phyloP scores from a whole-genome alignment of 1,140 invertebrate species.

The Saccostrea echinata region DNA sequence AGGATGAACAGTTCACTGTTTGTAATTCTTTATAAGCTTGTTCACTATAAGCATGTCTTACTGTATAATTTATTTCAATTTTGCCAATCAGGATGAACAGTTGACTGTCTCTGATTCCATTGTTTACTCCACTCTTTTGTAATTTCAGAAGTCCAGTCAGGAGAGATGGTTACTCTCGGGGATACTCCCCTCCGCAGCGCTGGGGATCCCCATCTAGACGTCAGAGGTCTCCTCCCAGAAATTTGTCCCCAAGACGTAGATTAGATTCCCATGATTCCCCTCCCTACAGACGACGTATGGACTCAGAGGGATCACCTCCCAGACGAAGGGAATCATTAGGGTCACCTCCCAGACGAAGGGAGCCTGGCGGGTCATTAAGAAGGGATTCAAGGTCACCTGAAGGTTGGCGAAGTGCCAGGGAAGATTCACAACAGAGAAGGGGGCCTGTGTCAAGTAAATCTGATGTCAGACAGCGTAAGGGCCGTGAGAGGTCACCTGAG shows the following conservation, averaged over 20 bases:
- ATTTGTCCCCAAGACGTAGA: neutral
- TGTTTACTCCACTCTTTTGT: neutral
- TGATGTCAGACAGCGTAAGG: neutral
- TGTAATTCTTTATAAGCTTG: too few species aligned
- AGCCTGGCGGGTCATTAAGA: neutral
- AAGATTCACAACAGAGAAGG: neutral
- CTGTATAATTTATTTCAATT: too few species aligned
- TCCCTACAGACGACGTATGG: neutral
- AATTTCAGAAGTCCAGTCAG: neutral
- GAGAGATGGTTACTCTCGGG: neutral
- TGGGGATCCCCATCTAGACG: neutral
- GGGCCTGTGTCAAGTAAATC: neutral
- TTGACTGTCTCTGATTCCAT: too few species aligned
- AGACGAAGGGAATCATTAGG: neutral
- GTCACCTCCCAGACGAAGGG: neutral
- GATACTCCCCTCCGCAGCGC: neutral
- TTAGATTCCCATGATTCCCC: neutral
- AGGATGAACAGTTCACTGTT: too few species aligned
- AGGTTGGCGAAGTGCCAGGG: neutral
- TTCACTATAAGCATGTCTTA: too few species aligned
- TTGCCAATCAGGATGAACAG: too few species aligned
- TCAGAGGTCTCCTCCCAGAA: neutral
- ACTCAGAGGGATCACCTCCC: neutral
- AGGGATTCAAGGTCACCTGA: slow-evolving; percentile 6
- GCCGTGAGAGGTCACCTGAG: neutral